Conservation (phyloP, 2,888 invertebrate genomes). For the Tinea semifulvella region DNA sequence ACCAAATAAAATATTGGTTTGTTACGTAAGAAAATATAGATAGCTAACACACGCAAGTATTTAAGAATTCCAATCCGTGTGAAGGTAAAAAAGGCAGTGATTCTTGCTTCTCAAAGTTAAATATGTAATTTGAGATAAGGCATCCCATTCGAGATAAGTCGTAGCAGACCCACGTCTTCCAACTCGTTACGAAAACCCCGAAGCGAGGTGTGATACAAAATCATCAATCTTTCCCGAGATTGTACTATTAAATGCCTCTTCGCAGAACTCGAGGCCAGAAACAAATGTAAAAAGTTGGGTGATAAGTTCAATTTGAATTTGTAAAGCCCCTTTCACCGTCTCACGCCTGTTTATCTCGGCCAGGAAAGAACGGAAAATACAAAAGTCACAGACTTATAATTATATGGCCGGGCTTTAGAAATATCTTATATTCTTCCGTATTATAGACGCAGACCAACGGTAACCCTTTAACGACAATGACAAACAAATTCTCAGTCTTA, state of each 20-base stretch:
- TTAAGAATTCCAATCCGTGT: no score
- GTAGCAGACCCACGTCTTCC: conserved; percentile 61
- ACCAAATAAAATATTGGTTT: no score
- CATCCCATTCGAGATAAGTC: conserved; percentile 64
- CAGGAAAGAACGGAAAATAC: conserved; percentile 62
- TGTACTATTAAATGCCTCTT: conserved; percentile 67
- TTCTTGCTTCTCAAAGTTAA: conserved; percentile 58
- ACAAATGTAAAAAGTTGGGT: conserved; percentile 69
- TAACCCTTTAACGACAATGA: no score
- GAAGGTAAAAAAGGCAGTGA: conserved; percentile 35
- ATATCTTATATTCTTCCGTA: no score
- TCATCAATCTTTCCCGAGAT: conserved; percentile 66
- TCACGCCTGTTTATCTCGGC: conserved; percentile 66
- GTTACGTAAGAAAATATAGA: no score
- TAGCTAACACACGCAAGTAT: no score
- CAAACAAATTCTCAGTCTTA: no score
- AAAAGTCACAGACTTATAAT: no score
- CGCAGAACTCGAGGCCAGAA: conserved; percentile 64
- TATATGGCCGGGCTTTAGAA: no score
- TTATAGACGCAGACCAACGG: no score
- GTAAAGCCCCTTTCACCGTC: conserved; percentile 67
- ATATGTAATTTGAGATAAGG: conserved; percentile 67
- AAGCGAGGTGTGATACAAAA: conserved; percentile 68
- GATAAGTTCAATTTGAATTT: conserved; percentile 69
- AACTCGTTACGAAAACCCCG: conserved; percentile 64